Percentiles rank a stretch among this genome's conserved stretches.
Conservation (phyloP, 2,888 invertebrate genomes). For the Bibio marci region DNA sequence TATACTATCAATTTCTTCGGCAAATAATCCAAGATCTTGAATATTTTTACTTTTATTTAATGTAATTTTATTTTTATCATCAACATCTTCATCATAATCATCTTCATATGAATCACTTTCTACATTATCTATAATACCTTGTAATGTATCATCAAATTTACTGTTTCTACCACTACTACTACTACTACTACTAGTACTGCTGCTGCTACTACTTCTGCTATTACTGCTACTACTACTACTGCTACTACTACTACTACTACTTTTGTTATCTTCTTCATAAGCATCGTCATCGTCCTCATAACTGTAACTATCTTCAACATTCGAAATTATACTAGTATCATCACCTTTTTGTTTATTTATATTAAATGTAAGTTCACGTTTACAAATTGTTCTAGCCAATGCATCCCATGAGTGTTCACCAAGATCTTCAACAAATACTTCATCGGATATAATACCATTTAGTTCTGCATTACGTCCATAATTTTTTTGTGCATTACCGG, state of each 20-base stretch:
- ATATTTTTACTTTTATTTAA: too few relatives aligned
- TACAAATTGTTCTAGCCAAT: constrained; percentile 24
- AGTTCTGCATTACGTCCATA: constrained; percentile 2
- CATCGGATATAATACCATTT: constrained; percentile 1
- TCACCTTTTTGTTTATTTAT: constrained; percentile 10
- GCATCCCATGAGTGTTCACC: constrained; percentile 21
- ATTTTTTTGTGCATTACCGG: neutral
- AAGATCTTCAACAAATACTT: constrained; percentile 3
- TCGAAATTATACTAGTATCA: constrained; percentile 8
- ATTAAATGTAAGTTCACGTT: constrained; percentile 14
- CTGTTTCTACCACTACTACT: neutral
- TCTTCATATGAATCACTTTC: constrained; percentile 1
- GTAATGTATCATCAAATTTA: too few relatives aligned
- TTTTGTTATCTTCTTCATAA: constrained; percentile 18
- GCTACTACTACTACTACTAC: constrained; percentile 24
- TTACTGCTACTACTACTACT: constrained; percentile 12
- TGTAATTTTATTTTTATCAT: constrained; percentile 5
- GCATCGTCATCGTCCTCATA: constrained; percentile 26
- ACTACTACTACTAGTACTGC: too few relatives aligned
- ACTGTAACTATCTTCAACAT: constrained; percentile 1
- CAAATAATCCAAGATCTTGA: constrained; percentile 18
- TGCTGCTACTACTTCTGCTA: constrained; percentile 2
- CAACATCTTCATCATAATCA: constrained; percentile 6
- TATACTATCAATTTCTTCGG: constrained; percentile 21
- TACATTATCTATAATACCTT: too few relatives aligned